Base-by-base conservation (phyloP, 1,140 invertebrate genomes). In the Pseudomyrmex sp. region DNA sequence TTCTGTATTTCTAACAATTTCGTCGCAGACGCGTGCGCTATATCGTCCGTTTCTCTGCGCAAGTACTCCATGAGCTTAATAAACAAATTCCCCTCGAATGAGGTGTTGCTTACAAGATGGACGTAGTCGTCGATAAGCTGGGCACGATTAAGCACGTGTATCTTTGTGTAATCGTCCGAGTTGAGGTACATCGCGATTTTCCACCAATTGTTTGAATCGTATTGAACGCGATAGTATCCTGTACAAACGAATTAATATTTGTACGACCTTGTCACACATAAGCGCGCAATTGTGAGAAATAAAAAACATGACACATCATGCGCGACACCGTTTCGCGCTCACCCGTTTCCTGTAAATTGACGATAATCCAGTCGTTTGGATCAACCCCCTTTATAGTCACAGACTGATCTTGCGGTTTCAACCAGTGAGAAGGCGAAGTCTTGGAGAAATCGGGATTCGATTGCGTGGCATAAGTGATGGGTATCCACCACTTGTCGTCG, bases 311-410 rank as follows among this genome's bases (percentile, higher is more conserved):
- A 35, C 35, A 35, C 18, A 35, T 35, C 5, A 35, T 5, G 35
- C 35, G 35, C 35, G 35, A 35, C 35, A 35, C 5, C 35, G 1
- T 35, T 18, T 18, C 18, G 18, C 35, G 5, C 35, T 35, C 35
- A 95, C 95, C 95, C 82, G 94, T 91, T 87, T 94, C 90, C 85
- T 95, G 94, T 65, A 94, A 93, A 82, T 95, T 95, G 69, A 95
- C 94, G 52, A 95, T 91, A 46, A 95, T 93, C 95, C 95, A 95
- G 85, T 95, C 94, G 0, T 92, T 76, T 0, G 91, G 89, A 74
- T 87, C 86, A 4, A 94, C 90, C 20, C 92, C 93, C 80, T 93
- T 88, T 1, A 95, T 86, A 20, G 92, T 91, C 4, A 92, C 54
- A n/a, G 85, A 88, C 0, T 84, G 69, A 18, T 90, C 83, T 0